Percentiles rank a stretch among this genome's conserved stretches.
Evolutionary conservation across 1,140 invertebrate genomes (phyloP).

Genomic region (Augochlora pura): DNA sequence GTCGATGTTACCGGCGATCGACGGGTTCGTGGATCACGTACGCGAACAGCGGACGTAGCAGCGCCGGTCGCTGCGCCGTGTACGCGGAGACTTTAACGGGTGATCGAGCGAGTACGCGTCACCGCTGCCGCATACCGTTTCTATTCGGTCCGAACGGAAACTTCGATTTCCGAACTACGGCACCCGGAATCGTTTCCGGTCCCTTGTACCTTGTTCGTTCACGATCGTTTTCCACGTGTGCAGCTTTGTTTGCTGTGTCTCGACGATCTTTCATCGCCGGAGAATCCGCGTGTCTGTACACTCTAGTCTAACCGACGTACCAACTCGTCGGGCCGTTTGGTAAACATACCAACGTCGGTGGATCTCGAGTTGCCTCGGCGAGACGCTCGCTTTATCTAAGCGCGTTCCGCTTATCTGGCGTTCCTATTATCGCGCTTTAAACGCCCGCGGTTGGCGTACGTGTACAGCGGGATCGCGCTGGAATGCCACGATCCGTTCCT

Average conservation of each 20-base stretch:
- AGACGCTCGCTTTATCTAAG: slow-evolving; percentile 20
- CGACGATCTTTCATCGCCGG: too few relatives aligned
- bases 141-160: background rate
- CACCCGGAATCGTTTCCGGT: too few relatives aligned
- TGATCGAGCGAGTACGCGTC: slow-evolving; percentile 64
- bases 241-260: background rate
- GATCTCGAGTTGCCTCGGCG: too few relatives aligned
- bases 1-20: slow-evolving; percentile 61
- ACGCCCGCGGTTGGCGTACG: background rate
- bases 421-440: slow-evolving; percentile 30
- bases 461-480: background rate
- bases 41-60: slow-evolving; percentile 58
- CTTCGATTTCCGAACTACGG: too few relatives aligned
- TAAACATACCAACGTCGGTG: slow-evolving; percentile 11
- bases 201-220: background rate
- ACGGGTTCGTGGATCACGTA: slow-evolving; percentile 69
- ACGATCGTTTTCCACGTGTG: slow-evolving; percentile 28
- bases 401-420: slow-evolving; percentile 41
- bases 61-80: slow-evolving; percentile 19
- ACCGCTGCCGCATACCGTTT: background rate
- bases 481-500: background rate
- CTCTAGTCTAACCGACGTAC: background rate
- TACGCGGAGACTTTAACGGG: slow-evolving; percentile 69
- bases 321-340: background rate
- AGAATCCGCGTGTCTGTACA: background rate